These are phyloP conservation scores for Bolinopsis microptera DNA, from an alignment of 37 sponge, comb jelly and placozoan genomes.

Conservation along the genomic window DNA sequence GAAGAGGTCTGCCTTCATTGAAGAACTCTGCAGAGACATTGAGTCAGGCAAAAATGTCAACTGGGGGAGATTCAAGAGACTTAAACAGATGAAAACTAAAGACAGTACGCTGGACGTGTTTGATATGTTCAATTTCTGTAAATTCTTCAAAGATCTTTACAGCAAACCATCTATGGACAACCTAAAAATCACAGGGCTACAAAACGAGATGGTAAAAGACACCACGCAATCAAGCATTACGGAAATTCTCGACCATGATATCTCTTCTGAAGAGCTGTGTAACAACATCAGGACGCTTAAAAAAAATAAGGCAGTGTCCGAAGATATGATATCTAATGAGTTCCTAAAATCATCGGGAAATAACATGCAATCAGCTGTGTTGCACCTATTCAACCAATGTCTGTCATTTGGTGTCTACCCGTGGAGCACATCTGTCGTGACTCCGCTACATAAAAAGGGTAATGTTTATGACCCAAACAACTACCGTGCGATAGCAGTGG, in stretches of 20 bases:
- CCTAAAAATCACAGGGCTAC: not conserved
- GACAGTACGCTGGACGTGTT: not conserved
- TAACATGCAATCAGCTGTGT: not conserved
- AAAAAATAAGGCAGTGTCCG: not conserved
- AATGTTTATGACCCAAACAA: too few relatives aligned
- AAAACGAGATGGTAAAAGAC: not conserved
- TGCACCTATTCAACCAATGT: not conserved
- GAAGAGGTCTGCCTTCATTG: not conserved
- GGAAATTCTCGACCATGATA: not conserved
- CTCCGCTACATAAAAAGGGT: not conserved
- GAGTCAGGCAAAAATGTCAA: not conserved
- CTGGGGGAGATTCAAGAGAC: not conserved
- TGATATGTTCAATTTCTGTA: constrained; percentile 30
- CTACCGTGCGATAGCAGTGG: too few relatives aligned
- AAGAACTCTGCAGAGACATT: not conserved
- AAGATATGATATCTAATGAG: constrained; percentile 18
- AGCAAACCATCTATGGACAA: not conserved
- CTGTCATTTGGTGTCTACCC: not conserved
- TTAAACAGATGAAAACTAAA: not conserved
- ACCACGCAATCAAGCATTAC: not conserved
- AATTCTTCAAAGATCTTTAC: constrained; percentile 36
- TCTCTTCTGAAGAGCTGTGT: not conserved
- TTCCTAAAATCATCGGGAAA: not conserved
- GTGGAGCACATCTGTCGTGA: not conserved
- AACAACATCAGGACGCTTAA: not conserved